These are phyloP conservation scores for Bombycilla garrulus DNA, from an alignment of 2,113 vertebrate species.

Conservation along the genomic window DNA sequence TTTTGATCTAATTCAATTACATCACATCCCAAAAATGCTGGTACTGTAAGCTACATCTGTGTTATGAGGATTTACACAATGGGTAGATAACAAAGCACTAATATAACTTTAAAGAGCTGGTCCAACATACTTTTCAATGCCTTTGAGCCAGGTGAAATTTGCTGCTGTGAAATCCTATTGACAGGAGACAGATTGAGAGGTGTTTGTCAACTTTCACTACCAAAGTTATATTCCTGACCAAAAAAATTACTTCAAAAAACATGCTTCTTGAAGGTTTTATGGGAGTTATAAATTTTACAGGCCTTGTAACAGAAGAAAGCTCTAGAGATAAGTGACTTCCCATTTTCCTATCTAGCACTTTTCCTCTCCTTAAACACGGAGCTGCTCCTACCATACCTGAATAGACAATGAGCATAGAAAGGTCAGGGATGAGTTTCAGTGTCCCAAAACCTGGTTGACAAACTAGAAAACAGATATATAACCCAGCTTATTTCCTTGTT, in stretches of 20 bases:
- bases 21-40: not conserved
- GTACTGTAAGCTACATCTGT: not conserved
- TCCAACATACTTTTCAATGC: not conserved
- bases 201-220: not conserved
- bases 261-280: not conserved
- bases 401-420: fast-evolving
- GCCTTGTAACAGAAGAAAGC: not conserved
- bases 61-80: not conserved
- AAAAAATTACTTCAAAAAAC: not conserved
- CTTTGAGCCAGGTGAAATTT: not conserved
- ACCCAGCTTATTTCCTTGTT: not conserved
- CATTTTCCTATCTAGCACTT: not conserved
- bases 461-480: not conserved
- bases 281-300: not conserved
- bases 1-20: not conserved
- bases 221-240: not conserved
- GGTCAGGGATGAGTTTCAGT: not conserved
- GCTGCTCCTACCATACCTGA: not conserved
- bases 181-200: not conserved
- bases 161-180: not conserved
- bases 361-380: not conserved
- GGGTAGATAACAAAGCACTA: not conserved
- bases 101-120: not conserved
- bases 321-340: not conserved
- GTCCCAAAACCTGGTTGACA: not conserved